Conservation (phyloP, 2,888 invertebrate genomes). For the Phaonia tiefii region DNA sequence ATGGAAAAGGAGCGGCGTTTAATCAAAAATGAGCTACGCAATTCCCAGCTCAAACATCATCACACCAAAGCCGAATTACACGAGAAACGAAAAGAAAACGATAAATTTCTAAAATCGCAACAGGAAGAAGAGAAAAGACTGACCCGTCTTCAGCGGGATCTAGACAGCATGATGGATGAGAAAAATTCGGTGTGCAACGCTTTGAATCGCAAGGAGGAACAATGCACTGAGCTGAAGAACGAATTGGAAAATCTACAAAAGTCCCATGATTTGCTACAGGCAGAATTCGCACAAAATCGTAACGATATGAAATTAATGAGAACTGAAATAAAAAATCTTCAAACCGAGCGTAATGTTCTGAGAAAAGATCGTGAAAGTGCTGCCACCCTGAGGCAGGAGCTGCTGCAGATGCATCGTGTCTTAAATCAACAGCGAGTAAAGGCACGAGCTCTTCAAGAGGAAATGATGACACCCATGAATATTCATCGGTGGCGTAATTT, state of each 20-base stretch:
- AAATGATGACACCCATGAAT: constrained; percentile 94
- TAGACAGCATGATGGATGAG: constrained; percentile 88
- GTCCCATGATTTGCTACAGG: constrained; percentile 87
- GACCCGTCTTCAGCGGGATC: constrained; percentile 86
- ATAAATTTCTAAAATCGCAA: constrained; percentile 85
- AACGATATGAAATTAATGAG: constrained; percentile 92
- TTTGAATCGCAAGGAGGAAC: constrained; percentile 90
- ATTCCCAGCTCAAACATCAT: constrained; percentile 77
- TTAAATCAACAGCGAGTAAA: constrained; percentile 91
- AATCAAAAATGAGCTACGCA: constrained; percentile 82
- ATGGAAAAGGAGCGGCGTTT: constrained; percentile 87
- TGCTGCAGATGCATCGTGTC: constrained; percentile 86
- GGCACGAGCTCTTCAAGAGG: constrained; percentile 92
- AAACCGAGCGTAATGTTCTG: constrained; percentile 87
- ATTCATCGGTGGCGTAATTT: constrained; percentile 94
- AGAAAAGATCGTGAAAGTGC: constrained; percentile 89
- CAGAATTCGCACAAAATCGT: constrained; percentile 88
- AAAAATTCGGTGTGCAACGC: constrained; percentile 91
- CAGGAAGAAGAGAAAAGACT: constrained; percentile 86
- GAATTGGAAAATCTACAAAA: constrained; percentile 90
- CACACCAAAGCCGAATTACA: constrained; percentile 78
- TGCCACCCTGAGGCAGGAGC: constrained; percentile 90
- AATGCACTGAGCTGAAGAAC: constrained; percentile 88
- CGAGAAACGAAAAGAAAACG: constrained; percentile 79
- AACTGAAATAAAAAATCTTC: constrained; percentile 90